phyloP scores from a whole-genome alignment of 2,113 vertebrate species.

The Callipepla californica region DNA sequence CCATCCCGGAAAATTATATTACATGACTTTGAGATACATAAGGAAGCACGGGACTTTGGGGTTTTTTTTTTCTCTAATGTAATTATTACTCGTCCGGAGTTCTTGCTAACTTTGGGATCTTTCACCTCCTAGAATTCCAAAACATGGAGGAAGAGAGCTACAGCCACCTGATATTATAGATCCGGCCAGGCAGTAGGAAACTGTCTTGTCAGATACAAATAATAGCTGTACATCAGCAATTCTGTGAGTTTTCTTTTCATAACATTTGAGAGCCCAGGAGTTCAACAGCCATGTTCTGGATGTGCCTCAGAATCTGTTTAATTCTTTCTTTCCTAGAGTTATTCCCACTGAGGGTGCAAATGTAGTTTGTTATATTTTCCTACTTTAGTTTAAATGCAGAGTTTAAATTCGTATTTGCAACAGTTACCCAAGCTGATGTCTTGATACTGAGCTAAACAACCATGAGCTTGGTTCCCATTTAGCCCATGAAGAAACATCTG shows the following conservation, averaged over 20 bases:
- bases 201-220: neutral
- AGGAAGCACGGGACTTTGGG: constrained; percentile 61
- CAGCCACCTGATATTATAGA: neutral
- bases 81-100: constrained; percentile 68
- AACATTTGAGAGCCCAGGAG: neutral
- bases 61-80: constrained; percentile 46
- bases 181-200: neutral
- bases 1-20: constrained; percentile 72
- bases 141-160: neutral
- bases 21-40: constrained; percentile 71
- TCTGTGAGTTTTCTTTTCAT: neutral
- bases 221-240: neutral
- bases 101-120: constrained; percentile 55
- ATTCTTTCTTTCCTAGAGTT: neutral
- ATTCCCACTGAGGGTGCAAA: neutral
- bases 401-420: neutral
- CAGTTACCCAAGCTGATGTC: neutral
- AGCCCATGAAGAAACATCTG: neutral
- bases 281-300: neutral
- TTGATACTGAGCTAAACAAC: neutral
- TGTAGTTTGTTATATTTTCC: neutral
- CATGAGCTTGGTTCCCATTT: neutral
- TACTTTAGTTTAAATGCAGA: neutral
- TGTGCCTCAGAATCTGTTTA: neutral
- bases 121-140: constrained; percentile 32